Base-by-base conservation (phyloP, 2,113 vertebrate genomes). In the Phaetusa simplex region DNA sequence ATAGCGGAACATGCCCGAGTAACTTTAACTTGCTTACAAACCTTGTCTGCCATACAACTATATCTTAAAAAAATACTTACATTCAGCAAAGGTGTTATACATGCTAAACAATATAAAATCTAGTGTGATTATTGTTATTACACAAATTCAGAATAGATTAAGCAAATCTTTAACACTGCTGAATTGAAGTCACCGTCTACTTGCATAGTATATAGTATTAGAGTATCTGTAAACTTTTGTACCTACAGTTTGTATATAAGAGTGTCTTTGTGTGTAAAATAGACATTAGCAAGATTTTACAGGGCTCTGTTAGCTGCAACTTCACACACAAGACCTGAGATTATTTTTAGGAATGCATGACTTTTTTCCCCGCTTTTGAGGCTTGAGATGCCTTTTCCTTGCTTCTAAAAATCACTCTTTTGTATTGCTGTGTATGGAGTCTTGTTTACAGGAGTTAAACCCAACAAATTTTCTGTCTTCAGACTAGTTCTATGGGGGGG, bases 401-500 rank as follows among this genome's bases (percentile, higher is more conserved):
- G 38, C 49, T 74, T 74, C 17, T 84, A 64, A 71, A 86, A 88
- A 38, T 42, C 62, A 14, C 0, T 70, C 18, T 29, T 92, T 78
- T 53, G 5, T 77, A 12, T 89, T 93, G 38, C 38, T 3, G 0
- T 52, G 4, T 71, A 27, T 32, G 40, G 9, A 79, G 8, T 58
- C 22, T 81, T 81, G 6, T 74, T 94, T 80, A 26, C 42, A 45
- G 42, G 21, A 74, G 14, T 67, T 84, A 82, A 85, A 66, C 18
- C 49, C 0, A 56, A 55, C 2, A 56, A 29, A 30, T 64, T 64
- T 30, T 55, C 52, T 50, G 56, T 89, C 32, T 69, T 72, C 22
- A 59, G 29, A 53, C 17, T 79, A 27, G 1, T 71, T 82, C 34
- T 40, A 0, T 4, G n/a, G 4, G 3, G 3, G 6, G 17, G 4